A percentile compares a stretch with the other conserved stretches of the same genome.
Conservation (phyloP, 2,888 invertebrate species). For the Agrochola lychnidis region DNA sequence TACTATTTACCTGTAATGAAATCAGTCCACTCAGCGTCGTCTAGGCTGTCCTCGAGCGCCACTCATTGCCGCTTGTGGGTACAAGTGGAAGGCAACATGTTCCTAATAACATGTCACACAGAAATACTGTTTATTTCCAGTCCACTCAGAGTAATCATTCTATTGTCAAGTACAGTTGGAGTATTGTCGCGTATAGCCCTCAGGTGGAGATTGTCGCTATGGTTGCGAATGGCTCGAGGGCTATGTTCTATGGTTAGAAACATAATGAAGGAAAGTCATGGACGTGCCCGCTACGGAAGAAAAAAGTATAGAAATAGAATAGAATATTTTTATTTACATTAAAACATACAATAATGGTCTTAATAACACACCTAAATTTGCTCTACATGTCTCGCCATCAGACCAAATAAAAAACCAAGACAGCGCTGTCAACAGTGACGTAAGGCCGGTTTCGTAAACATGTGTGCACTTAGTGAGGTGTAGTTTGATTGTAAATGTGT, state of each 20-base stretch:
- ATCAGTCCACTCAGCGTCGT: conserved; percentile 11
- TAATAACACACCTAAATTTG: no score
- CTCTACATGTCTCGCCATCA: no score
- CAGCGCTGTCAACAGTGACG: no score
- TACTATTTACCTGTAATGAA: neutral
- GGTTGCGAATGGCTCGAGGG: conserved; percentile 49
- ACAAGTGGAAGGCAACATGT: conserved; percentile 14
- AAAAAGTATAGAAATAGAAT: no score
- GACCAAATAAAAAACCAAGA: no score
- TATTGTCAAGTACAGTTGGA: conserved; percentile 35
- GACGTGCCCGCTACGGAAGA: neutral
- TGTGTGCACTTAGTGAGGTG: no score
- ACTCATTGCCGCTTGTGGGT: neutral
- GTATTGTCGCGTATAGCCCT: conserved; percentile 28
- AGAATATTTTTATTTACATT: no score
- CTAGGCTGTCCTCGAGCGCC: neutral
- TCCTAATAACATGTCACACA: conserved; percentile 9
- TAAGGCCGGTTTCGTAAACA: no score
- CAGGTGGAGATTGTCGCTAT: conserved; percentile 55
- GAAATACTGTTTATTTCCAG: conserved; percentile 51
- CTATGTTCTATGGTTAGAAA: conserved; percentile 27
- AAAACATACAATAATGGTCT: no score
- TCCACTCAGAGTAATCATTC: conserved; percentile 24
- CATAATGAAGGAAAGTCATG: neutral
- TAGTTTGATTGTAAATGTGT: no score